Base-by-base conservation (phyloP, 2,888 invertebrate species). In the Epirrita christyi region DNA sequence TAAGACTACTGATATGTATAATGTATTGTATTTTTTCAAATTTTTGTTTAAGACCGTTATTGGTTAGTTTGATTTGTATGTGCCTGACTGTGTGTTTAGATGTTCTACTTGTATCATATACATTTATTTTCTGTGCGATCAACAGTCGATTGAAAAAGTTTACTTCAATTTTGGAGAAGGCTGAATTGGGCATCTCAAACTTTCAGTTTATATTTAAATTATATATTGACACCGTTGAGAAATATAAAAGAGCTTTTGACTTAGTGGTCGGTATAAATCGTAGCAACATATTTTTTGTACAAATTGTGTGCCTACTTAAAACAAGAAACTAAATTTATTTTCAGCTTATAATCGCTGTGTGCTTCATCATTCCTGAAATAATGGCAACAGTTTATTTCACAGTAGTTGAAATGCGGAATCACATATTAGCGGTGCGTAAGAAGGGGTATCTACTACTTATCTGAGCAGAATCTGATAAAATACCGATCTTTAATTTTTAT, bases 341-440 rank as follows among this genome's bases (percentile, higher is more conserved):
- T 29, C 45, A 52, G 52, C n/a, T 37, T 9, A 8, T 52, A 2
- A 32, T 32, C 14, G 5, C 13, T 7, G 34, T 51, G 9, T 9
- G 13, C 4, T 44, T 8, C 7, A 38, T 29, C 7, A 36, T 52
- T 29, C 52, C 52, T 6, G 52, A 52, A 46, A n/a, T 46, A 1
- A 53, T 53, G 37, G 9, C 29, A 5, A 21, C 37, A 8, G 32
- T 52, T 10, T 52, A 29, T 45, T 11, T 11, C 7, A 11, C 14
- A 14, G 8, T 52, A 10, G 1, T 2, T 15, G 6, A 29, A n/a
- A 38, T 29, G 2, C n/a, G 2, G 11, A 3, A 15, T 5, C 4
- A 32, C 9, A 7, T 15, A 0, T 2, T 38, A 29, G 6, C 15
- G 4, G 52, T 36, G 11, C 11, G 36, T 36, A 21, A n/a, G n/a